Conservation (phyloP, 2,113 vertebrate species). For the Corythornis cristatus region DNA sequence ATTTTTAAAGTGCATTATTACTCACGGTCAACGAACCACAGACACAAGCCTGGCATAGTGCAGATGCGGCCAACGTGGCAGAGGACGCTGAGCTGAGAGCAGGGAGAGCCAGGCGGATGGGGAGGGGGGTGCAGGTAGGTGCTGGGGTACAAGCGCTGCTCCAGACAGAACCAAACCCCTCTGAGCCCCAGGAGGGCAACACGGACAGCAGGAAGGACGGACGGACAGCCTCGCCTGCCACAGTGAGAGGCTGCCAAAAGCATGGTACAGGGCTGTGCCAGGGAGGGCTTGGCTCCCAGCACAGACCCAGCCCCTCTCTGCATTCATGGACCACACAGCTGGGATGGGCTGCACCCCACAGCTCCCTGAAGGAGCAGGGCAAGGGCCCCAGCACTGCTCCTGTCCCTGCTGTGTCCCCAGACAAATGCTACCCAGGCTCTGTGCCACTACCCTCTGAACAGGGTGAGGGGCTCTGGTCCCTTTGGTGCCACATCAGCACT, state of each 20-base stretch:
- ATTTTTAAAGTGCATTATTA: slow-evolving; percentile 79
- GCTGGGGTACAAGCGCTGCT: slow-evolving; percentile 22
- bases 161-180: not conserved
- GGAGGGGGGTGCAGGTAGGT: not conserved
- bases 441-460: not conserved
- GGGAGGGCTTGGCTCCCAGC: not conserved
- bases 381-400: not conserved
- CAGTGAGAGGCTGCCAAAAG: not conserved
- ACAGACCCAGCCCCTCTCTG: not conserved
- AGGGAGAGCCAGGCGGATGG: accelerated
- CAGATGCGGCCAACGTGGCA: not conserved
- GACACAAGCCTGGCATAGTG: slow-evolving; percentile 56
- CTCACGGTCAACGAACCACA: slow-evolving; percentile 67
- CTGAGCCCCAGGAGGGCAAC: not conserved
- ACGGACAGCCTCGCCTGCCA: not conserved
- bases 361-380: not conserved
- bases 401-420: accelerated
- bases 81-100: not conserved
- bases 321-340: accelerated
- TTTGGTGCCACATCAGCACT: not conserved
- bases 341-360: accelerated
- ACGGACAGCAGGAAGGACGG: accelerated
- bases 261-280: not conserved
- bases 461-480: not conserved
- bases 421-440: too few species aligned